phyloP scores from a whole-genome alignment of 2,888 invertebrate species.

The Drosophila subquinaria region DNA sequence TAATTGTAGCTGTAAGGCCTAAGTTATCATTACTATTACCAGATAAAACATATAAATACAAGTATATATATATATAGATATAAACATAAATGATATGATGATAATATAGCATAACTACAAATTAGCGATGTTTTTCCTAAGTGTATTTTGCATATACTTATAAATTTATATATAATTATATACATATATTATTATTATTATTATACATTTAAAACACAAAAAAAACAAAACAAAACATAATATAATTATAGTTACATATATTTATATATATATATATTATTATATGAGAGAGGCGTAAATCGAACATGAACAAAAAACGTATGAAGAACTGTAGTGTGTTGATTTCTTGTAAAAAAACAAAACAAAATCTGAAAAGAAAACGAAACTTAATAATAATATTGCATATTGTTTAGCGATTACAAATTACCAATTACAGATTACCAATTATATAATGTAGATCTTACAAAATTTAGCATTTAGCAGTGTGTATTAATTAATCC shows the following conservation, averaged over 20 bases:
- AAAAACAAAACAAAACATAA: conserved; percentile 14
- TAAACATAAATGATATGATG: conserved; percentile 41
- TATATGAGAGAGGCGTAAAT: conserved; percentile 77
- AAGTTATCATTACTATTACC: conserved; percentile 77
- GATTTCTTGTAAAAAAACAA: conserved; percentile 70
- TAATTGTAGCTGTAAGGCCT: conserved; percentile 61
- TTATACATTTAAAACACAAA: conserved; percentile 40
- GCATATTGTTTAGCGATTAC: conserved; percentile 68
- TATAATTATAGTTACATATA: conserved; percentile 45
- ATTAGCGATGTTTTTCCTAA: conserved; percentile 63
- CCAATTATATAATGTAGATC: conserved; percentile 58
- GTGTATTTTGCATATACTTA: conserved; percentile 60
- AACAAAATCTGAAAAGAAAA: conserved; percentile 35
- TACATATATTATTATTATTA: conserved; percentile 25
- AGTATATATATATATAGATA: conserved; percentile 29
- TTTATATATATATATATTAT: conserved; percentile 36
- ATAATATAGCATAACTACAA: conserved; percentile 52
- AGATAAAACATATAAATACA: conserved; percentile 40
- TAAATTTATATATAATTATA: conserved; percentile 45
- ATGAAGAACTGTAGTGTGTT: conserved; percentile 54
- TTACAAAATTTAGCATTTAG: conserved; percentile 70
- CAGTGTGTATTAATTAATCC: conserved; percentile 69
- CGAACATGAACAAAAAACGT: conserved; percentile 76
- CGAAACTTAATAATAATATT: conserved; percentile 43
- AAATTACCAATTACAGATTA: conserved; percentile 38